A percentile compares a stretch with the other conserved stretches of the same genome.
These are phyloP conservation scores for Neodon shergylaensis DNA, from an alignment of 2,113 vertebrate species.

Conservation along the genomic window DNA sequence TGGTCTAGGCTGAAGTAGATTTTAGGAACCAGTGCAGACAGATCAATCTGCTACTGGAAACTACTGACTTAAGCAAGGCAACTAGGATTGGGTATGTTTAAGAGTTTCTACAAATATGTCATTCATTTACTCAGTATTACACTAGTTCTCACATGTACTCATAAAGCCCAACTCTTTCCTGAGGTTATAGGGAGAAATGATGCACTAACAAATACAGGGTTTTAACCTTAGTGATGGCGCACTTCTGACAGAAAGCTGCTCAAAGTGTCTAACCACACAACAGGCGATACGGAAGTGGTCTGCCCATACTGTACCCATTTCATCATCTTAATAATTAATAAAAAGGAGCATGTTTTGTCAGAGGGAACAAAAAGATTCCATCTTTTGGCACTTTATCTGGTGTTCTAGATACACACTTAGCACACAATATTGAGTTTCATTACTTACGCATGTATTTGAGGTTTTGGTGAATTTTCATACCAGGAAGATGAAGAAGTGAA, in stretches of 20 bases:
- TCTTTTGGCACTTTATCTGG: background rate
- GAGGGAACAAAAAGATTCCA: background rate
- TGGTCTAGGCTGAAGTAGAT: background rate
- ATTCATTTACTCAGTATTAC: background rate
- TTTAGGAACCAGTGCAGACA: background rate
- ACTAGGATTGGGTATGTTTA: background rate
- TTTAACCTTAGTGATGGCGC: background rate
- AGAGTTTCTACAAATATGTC: background rate
- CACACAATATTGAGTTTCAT: background rate
- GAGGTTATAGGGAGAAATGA: constrained; percentile 2
- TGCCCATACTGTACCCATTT: background rate
- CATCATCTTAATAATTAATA: constrained; percentile 14
- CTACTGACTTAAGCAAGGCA: background rate
- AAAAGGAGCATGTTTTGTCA: constrained; percentile 38
- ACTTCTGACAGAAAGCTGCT: constrained; percentile 25
- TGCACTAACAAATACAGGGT: background rate
- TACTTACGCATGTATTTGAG: constrained; percentile 96
- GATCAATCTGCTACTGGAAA: constrained; percentile 21
- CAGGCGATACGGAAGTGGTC: background rate
- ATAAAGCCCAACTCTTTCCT: background rate
- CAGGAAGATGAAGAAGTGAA: constrained; percentile 87
- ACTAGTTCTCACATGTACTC: background rate
- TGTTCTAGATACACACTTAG: background rate
- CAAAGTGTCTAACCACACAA: background rate
- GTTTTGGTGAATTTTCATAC: constrained; percentile 93